Evolutionary conservation across 1,140 invertebrate species (phyloP).

Genomic region (Leptonema lineaticorne): DNA sequence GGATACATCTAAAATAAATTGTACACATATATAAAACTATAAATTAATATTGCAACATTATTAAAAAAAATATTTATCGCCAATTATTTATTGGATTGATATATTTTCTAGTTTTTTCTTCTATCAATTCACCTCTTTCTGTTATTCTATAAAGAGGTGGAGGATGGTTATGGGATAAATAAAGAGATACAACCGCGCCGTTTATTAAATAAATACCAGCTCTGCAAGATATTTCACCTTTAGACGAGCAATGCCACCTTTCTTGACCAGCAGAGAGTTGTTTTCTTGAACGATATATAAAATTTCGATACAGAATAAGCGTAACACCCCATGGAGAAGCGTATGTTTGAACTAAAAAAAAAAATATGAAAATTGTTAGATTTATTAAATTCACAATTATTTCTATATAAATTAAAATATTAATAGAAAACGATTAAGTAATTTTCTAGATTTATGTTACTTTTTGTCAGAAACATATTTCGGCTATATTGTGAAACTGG

Average conservation of each 20-base stretch:
- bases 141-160: neutral
- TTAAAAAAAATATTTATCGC: too few relatives aligned
- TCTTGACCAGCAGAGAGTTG: conserved; percentile 4
- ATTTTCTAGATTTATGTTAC: too few relatives aligned
- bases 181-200: neutral
- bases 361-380: neutral
- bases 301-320: neutral
- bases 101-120: neutral
- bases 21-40: too few relatives aligned
- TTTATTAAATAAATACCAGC: conserved; percentile 11
- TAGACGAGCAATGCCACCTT: conserved; percentile 11
- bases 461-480: too few relatives aligned
- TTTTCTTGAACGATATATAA: conserved; percentile 3
- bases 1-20: too few relatives aligned
- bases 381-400: too few relatives aligned
- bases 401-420: too few relatives aligned
- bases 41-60: too few relatives aligned
- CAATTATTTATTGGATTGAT: too few relatives aligned
- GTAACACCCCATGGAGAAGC: conserved; percentile 1
- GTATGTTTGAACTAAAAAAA: conserved; percentile 10
- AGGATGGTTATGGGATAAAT: conserved; percentile 5
- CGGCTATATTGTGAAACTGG: too few relatives aligned
- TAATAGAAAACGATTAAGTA: too few relatives aligned
- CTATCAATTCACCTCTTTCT: neutral
- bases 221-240: conserved; percentile 15